Base-by-base conservation (phyloP, 2,888 invertebrate genomes). In the Rhopalosiphum nymphaeae region DNA sequence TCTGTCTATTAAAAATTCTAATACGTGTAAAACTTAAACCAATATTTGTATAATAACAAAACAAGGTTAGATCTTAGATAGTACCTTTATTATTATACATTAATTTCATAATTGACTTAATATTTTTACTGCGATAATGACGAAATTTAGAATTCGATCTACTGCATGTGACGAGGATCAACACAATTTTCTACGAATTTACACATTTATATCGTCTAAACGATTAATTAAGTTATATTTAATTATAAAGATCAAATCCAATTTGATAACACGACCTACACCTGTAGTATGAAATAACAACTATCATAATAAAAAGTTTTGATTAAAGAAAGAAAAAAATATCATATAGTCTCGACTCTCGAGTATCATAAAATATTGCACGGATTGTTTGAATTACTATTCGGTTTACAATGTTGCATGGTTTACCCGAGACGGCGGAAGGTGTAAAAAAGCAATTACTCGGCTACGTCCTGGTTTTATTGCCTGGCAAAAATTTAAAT, bases 391-490 rank as follows among this genome's bases (percentile, higher is more conserved):
- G 42, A 85, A 85, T 85, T 85, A 42, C 84, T 85, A 85, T 67
- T 67, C 36, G 67, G n/a, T 67, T 36, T 86, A 86, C 44, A 86
- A 29, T 86, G 86, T 86, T 86, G 86, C 86, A 44, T 29, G 44
- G 53, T 89, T 36, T 89, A 56, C 56, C 13, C 46, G 44, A 44
- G 86, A 88, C 53, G 53, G 88, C n/a, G 53, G 90, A 67, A 56
- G 86, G 46, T 46, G 86, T 10, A 86, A 86, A 92, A 92, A 92
- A 92, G 91, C 91, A 92, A 92, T 92, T 92, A 86, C 91, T 92
- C 91, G n/a, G 57, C 85, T 57, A 36, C n/a, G 86, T 61, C 84
- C 36, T 29, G 49, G 57, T 44, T 36, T 67, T 44, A 86, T 86
- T 44, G 46, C 44, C 46, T 42, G 46, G 91, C 57, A n/a, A 86